A percentile compares a stretch with the other conserved stretches of the same genome.
These are phyloP conservation scores for Zaprionus lineosus DNA, from an alignment of 2,888 invertebrate species.

Conservation along the genomic window DNA sequence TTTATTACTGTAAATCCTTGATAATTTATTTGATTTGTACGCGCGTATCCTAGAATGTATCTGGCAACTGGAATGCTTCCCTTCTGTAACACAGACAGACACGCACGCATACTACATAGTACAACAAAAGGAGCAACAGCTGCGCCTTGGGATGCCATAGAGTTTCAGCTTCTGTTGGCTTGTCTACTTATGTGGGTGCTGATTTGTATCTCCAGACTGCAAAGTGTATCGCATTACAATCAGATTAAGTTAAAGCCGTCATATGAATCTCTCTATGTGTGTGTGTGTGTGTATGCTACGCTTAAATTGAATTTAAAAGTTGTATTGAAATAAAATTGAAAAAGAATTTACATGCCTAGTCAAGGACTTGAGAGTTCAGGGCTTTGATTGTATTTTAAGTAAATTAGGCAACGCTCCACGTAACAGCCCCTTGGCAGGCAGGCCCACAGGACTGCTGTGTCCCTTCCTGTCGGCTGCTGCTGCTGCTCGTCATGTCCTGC, in stretches of 20 bases:
- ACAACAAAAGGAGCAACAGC: conserved; percentile 65
- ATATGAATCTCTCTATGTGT: conserved; percentile 18
- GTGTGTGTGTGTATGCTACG: conserved; percentile 9
- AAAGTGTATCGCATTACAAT: conserved; percentile 75
- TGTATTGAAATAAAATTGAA: conserved; percentile 68
- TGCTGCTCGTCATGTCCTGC: too few species aligned
- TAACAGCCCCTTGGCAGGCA: too few species aligned
- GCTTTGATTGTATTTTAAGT: conserved; percentile 51
- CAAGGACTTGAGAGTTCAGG: conserved; percentile 3
- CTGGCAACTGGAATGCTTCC: conserved; percentile 17
- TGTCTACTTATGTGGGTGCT: conserved; percentile 58
- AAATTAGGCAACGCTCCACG: conserved; percentile 52
- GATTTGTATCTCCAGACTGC: conserved; percentile 73
- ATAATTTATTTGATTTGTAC: conserved; percentile 76
- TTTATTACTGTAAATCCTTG: conserved; percentile 74
- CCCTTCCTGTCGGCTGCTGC: too few species aligned
- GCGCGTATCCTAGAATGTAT: conserved; percentile 51
- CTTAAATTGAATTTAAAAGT: conserved; percentile 69
- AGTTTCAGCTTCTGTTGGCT: conserved; percentile 40
- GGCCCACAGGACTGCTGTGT: too few species aligned
- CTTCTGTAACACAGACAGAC: conserved; percentile 4
- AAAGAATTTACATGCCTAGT: conserved; percentile 52
- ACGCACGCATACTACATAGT: conserved; percentile 22
- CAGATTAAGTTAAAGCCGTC: conserved; percentile 72
- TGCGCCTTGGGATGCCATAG: conserved; percentile 39